Conservation (phyloP, 2,797 vertebrate species). For the Acanthurus leucopareius region DNA sequence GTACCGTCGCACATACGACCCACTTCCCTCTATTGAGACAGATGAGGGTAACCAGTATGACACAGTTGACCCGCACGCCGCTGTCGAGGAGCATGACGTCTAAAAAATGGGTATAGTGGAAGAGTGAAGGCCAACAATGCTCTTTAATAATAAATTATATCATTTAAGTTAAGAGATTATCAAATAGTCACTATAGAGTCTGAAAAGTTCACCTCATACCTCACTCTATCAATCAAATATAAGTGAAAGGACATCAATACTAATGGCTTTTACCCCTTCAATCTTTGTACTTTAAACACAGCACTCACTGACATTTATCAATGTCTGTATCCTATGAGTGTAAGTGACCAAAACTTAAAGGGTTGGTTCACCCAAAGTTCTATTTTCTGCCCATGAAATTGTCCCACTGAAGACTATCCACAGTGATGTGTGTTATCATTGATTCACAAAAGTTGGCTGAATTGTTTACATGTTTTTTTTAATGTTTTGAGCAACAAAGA, state of each 20-base stretch:
- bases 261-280: not conserved
- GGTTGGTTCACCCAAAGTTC: too few species aligned
- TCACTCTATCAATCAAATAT: not conserved
- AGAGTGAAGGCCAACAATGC: not conserved
- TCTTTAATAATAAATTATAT: not conserved
- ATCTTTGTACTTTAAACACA: slow-evolving; percentile 6
- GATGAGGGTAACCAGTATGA: slow-evolving; percentile 65
- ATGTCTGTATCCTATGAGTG: too few species aligned
- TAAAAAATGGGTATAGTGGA: slow-evolving; percentile 29
- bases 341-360: too few species aligned
- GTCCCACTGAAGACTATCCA: too few species aligned
- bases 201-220: not conserved
- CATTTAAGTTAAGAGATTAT: not conserved
- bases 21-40: slow-evolving; percentile 60
- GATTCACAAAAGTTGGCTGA: too few species aligned
- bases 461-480: too few species aligned
- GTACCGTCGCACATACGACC: slow-evolving; percentile 85
- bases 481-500: too few species aligned
- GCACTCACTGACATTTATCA: not conserved
- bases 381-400: too few species aligned
- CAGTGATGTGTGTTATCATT: too few species aligned
- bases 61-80: slow-evolving; percentile 50
- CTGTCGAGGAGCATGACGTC: slow-evolving; percentile 66
- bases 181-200: slow-evolving; percentile 1
- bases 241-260: not conserved